phyloP scores from a whole-genome alignment of 2,888 invertebrate species.

The Lordiphosa fenestrarum region DNA sequence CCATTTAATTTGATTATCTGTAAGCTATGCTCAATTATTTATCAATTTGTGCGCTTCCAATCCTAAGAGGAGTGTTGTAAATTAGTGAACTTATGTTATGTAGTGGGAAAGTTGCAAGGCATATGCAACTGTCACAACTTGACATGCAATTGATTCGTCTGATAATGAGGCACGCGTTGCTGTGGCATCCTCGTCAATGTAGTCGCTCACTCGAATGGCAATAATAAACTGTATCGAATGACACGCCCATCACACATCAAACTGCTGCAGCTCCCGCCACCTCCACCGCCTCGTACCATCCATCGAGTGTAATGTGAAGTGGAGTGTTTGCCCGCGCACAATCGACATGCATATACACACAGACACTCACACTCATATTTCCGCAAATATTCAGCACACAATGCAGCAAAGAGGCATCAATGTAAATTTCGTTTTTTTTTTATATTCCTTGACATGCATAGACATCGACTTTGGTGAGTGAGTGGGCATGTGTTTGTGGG shows the following conservation, averaged over 20 bases:
- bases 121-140: constrained; percentile 8
- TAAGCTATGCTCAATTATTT: no score
- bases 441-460: constrained; percentile 57
- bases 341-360: constrained; percentile 37
- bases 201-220: constrained; percentile 53
- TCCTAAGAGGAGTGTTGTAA: background rate
- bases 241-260: constrained; percentile 39
- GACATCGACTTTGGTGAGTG: constrained; percentile 42
- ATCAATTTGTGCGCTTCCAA: no score
- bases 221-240: constrained; percentile 62
- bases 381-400: constrained; percentile 56
- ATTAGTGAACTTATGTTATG: background rate
- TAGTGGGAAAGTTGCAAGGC: background rate
- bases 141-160: constrained; percentile 29
- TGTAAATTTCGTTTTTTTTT: constrained; percentile 41
- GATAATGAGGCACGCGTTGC: constrained; percentile 22
- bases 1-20: no score
- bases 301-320: constrained; percentile 57
- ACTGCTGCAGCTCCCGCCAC: background rate
- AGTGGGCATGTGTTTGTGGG: background rate
- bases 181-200: constrained; percentile 11
- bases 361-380: constrained; percentile 46
- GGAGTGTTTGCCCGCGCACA: constrained; percentile 62
- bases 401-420: constrained; percentile 56
- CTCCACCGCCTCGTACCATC: constrained; percentile 14